Evolutionary conservation across 1,140 invertebrate species (phyloP).

Genomic region (Penaeus indicus): DNA sequence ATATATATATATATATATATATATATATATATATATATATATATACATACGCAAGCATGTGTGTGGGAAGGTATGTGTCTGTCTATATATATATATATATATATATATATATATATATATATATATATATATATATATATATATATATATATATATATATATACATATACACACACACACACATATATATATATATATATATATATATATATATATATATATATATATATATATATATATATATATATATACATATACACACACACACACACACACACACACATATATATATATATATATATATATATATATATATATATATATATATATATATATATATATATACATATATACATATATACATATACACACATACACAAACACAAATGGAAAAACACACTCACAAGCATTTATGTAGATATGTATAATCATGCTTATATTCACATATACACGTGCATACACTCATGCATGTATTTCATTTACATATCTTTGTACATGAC

Average conservation of each 20-base stretch:
- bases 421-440: not conserved
- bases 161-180: not conserved
- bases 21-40: too few species aligned
- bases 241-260: not conserved
- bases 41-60: too few species aligned
- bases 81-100: too few species aligned
- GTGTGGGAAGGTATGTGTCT: too few species aligned
- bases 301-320: not conserved
- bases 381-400: not conserved
- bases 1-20: too few species aligned
- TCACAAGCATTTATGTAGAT: not conserved
- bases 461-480: not conserved
- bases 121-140: too few species aligned
- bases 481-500: not conserved
- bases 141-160: not conserved
- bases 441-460: not conserved
- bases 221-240: not conserved
- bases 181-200: not conserved
- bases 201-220: not conserved
- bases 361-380: too few species aligned
- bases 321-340: too few species aligned
- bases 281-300: slow-evolving; percentile 2
- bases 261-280: not conserved
- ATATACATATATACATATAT: too few species aligned
- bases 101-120: too few species aligned